Evolutionary conservation across 2,797 vertebrate genomes (phyloP), one percentile per base, ranked within the genome.

Genomic region (Florisuga fusca): DNA sequence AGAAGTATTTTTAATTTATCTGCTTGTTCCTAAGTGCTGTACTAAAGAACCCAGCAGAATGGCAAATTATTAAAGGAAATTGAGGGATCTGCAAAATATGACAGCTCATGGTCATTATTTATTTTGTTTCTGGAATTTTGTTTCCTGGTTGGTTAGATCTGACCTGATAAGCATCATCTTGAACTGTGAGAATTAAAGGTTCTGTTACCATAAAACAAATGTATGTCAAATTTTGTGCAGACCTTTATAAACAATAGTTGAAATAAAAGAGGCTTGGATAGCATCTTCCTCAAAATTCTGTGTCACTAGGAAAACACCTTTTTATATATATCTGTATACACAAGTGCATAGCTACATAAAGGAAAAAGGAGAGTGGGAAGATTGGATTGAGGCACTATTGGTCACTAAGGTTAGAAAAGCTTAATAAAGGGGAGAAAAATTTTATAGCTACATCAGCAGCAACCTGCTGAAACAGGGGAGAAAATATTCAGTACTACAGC

Each of bases 1-100:
- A 87, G 86, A 92, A 72, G n/a, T 78, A 77, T 66, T 89, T 91
- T 89, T 92, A 54, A 72, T 89, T 87, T 87, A 92, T 89, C 64
- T 94, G 38, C 78, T 80, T 93, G 86, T 81, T 87, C 54, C 10
- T 72, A 84, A 77, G 74, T 78, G 67, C 38, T 67, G 21, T 55
- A 12, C 61, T 84, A 69, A 81, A 94, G 58, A 83, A 62, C 29
- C 12, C 10, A 54, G 25, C 6, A 78, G 46, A 94, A 95, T 64
- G 38, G 72, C 66, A 93, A 74, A 89, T 89, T 2, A 3, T 85
- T 90, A 77, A 89, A 91, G 76, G 53, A 92, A 93, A 83, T 80
- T 66, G 78, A 82, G 27, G 10, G 22, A 75, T 10, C 54, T 53
- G 66, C 45, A 93, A 89, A 93, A 58, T 94, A 61, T 21, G 7